A percentile compares a stretch with the other conserved stretches of the same genome.
Conservation (phyloP, 2,888 invertebrate species). For the Stenoptilia bipunctidactyla region DNA sequence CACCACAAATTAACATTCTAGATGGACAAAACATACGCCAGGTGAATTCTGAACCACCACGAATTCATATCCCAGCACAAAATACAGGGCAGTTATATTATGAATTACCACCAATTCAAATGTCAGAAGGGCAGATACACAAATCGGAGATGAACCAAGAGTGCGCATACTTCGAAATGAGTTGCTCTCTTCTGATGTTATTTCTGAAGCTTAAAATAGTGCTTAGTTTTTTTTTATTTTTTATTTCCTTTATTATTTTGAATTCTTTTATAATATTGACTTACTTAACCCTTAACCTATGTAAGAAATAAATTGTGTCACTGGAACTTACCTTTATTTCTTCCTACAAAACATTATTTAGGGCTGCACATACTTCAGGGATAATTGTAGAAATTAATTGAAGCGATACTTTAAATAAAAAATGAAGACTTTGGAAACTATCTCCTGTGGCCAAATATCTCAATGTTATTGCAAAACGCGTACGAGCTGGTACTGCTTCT, state of each 20-base stretch:
- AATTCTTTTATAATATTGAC: too few species aligned
- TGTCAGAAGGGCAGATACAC: too few species aligned
- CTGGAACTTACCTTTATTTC: slow-evolving; percentile 1
- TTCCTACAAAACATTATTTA: slow-evolving; percentile 6
- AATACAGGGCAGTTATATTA: too few species aligned
- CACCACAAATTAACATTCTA: slow-evolving; percentile 9
- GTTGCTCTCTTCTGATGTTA: not conserved
- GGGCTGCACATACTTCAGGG: slow-evolving; percentile 8
- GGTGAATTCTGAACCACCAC: not conserved
- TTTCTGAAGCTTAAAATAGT: not conserved
- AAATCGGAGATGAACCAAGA: too few species aligned
- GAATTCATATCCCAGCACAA: too few species aligned
- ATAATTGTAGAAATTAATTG: slow-evolving; percentile 7
- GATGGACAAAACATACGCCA: slow-evolving; percentile 8
- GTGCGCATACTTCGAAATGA: too few species aligned
- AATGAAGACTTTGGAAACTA: slow-evolving; percentile 5
- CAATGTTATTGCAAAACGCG: slow-evolving; percentile 5
- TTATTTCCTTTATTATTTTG: too few species aligned
- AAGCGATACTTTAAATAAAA: slow-evolving; percentile 8
- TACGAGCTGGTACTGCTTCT: too few species aligned
- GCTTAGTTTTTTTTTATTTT: too few species aligned
- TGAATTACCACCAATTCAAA: too few species aligned
- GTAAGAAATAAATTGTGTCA: too few species aligned
- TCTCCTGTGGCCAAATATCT: slow-evolving; percentile 2
- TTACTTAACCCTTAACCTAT: too few species aligned